Evolutionary conservation across 2,888 invertebrate species (phyloP).

Genomic region (Cyclophora punctaria): DNA sequence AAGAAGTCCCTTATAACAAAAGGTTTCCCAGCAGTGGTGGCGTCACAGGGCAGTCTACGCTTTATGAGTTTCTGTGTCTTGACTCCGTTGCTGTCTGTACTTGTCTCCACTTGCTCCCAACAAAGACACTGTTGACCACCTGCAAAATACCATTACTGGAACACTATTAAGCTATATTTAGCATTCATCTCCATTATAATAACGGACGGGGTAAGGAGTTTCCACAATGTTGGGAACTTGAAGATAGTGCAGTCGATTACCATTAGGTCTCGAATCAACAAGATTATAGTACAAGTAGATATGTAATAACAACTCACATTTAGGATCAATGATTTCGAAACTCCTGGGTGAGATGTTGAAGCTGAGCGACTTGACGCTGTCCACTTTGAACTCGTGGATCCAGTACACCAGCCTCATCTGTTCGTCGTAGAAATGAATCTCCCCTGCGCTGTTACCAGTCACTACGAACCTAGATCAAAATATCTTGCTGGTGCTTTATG

Average conservation of each 20-base stretch:
- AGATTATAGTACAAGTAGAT: too few relatives aligned
- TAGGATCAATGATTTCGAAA: conserved; percentile 46
- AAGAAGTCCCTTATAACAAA: conserved; percentile 74
- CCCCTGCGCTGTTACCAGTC: conserved; percentile 70
- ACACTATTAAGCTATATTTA: neutral
- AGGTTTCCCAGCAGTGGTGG: conserved; percentile 55
- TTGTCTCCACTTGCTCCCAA: conserved; percentile 48
- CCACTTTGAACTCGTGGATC: conserved; percentile 63
- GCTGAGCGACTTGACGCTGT: conserved; percentile 63
- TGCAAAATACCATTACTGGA: conserved; percentile 13
- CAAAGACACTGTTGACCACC: conserved; percentile 51
- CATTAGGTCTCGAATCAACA: too few relatives aligned
- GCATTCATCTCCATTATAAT: too few relatives aligned
- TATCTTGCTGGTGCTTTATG: neutral
- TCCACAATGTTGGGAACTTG: too few relatives aligned
- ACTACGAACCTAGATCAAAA: conserved; percentile 57
- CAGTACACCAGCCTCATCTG: conserved; percentile 75
- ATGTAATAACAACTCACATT: conserved; percentile 28
- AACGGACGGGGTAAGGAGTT: too few relatives aligned
- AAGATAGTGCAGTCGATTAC: too few relatives aligned
- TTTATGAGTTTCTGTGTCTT: conserved; percentile 44
- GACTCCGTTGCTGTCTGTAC: conserved; percentile 38
- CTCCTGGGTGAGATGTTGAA: conserved; percentile 63
- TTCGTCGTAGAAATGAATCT: conserved; percentile 76
- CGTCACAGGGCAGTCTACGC: conserved; percentile 61